Evolutionary conservation across 2,797 vertebrate species (phyloP).

Genomic region (Betta splendens): DNA sequence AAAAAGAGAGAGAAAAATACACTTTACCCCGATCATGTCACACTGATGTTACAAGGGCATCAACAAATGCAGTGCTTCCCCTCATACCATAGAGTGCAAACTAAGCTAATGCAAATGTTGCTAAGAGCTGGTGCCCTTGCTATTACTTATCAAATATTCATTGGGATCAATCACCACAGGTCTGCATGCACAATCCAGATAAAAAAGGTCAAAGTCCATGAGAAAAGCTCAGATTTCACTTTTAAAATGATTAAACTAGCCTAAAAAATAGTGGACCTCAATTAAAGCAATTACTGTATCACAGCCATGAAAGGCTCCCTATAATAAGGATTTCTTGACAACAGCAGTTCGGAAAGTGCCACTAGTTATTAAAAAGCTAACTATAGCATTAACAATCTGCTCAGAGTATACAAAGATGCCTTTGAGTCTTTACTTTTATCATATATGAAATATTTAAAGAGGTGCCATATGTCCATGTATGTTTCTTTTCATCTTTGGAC

Average conservation of each 20-base stretch:
- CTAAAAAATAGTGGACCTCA: conserved; percentile 22
- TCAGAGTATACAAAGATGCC: background rate
- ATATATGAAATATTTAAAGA: too few relatives aligned
- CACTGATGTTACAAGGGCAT: conserved; percentile 6
- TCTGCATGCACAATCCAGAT: conserved; percentile 29
- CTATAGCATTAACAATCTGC: background rate
- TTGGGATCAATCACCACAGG: conserved; percentile 31
- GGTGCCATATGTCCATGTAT: conserved; percentile 21
- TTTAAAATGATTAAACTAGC: conserved; percentile 17
- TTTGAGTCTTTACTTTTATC: too few relatives aligned
- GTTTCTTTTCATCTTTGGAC: too few relatives aligned
- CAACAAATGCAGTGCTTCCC: conserved; percentile 14
- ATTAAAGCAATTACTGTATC: background rate
- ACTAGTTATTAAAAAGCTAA: background rate
- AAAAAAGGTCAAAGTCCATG: conserved; percentile 42
- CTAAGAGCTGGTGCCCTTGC: conserved; percentile 25
- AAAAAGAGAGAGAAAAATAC: background rate
- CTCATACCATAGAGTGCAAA: conserved; percentile 18
- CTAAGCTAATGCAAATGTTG: conserved; percentile 31
- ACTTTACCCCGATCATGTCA: conserved; percentile 10
- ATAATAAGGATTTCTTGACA: background rate
- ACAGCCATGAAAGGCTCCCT: background rate
- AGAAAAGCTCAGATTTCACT: conserved; percentile 32
- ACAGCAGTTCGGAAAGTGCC: background rate
- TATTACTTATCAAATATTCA: conserved; percentile 60